These are phyloP conservation scores for Zenarchopterus dispar DNA, from an alignment of 2,797 vertebrate genomes.

Conservation along the genomic window DNA sequence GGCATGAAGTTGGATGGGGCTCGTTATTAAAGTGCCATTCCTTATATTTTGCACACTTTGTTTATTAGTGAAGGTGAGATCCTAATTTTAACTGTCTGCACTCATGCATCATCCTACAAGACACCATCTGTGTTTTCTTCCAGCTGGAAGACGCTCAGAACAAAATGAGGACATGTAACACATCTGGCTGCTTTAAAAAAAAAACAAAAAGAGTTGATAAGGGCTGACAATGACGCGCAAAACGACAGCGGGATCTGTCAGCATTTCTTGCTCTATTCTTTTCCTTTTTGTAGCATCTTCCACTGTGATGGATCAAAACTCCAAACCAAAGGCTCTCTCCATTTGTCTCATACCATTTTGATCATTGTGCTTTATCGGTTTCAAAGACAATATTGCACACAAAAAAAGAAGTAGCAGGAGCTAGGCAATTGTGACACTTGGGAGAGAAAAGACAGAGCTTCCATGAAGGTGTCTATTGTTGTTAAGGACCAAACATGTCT, in stretches of 20 bases:
- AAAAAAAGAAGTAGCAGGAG: constrained; percentile 55
- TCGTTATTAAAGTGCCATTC: constrained; percentile 66
- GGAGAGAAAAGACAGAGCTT: constrained; percentile 47
- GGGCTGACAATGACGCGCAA: constrained; percentile 66
- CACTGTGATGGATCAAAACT: constrained; percentile 75
- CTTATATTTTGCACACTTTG: constrained; percentile 61
- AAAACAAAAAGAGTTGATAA: constrained; percentile 64
- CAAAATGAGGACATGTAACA: constrained; percentile 70
- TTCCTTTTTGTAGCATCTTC: constrained; percentile 67
- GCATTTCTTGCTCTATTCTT: constrained; percentile 31
- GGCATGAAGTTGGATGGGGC: constrained; percentile 31
- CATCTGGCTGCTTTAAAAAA: constrained; percentile 60
- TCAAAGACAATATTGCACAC: constrained; percentile 66
- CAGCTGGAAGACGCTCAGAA: constrained; percentile 38
- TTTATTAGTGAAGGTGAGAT: constrained; percentile 59
- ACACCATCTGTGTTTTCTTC: constrained; percentile 30
- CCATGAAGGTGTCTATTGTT: constrained; percentile 60
- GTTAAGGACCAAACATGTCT: constrained; percentile 57
- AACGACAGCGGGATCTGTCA: constrained; percentile 61
- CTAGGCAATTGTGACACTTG: constrained; percentile 59
- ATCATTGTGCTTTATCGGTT: constrained; percentile 71
- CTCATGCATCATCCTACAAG: constrained; percentile 59
- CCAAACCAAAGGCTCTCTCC: constrained; percentile 72
- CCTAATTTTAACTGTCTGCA: constrained; percentile 69
- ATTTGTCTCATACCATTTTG: constrained; percentile 75